Conservation (phyloP, 2,888 invertebrate genomes). For the Magallana nippona region DNA sequence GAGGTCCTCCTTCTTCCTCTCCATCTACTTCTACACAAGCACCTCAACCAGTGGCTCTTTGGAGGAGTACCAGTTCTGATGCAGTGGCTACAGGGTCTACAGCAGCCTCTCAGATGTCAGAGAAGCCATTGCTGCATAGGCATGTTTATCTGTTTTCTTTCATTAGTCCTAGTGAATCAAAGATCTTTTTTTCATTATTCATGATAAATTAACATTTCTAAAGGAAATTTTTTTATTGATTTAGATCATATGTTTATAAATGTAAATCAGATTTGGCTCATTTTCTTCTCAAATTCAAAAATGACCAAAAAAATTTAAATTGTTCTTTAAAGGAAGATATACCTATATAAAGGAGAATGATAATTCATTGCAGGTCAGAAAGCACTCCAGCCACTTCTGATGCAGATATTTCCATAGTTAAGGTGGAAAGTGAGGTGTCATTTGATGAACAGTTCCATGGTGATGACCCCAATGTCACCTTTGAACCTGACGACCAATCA, state of each 20-base stretch:
- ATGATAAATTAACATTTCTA: no score
- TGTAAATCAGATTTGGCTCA: no score
- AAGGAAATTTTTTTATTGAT: no score
- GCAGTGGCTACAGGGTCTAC: constrained; percentile 22
- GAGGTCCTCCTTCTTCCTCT: neutral
- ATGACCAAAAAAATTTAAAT: no score
- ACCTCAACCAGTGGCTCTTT: constrained; percentile 32
- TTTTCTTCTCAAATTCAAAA: no score
- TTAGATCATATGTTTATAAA: no score
- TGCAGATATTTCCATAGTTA: constrained; percentile 43
- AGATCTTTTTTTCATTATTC: no score
- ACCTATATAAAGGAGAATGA: no score
- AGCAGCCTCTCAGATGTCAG: neutral
- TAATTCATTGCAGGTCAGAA: neutral
- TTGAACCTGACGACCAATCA: constrained; percentile 33
- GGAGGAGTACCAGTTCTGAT: constrained; percentile 36
- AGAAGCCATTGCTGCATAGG: neutral
- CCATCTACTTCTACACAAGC: constrained; percentile 5
- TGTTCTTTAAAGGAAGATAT: no score
- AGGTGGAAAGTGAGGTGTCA: constrained; percentile 37
- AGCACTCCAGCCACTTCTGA: constrained; percentile 19
- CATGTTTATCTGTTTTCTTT: neutral
- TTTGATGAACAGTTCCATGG: constrained; percentile 32
- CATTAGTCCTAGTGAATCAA: no score
- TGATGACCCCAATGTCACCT: constrained; percentile 37